A percentile compares a stretch with the other conserved stretches of the same genome.
Evolutionary conservation across 2,113 vertebrate genomes (phyloP).

Genomic region (Larimichthys polyactis): DNA sequence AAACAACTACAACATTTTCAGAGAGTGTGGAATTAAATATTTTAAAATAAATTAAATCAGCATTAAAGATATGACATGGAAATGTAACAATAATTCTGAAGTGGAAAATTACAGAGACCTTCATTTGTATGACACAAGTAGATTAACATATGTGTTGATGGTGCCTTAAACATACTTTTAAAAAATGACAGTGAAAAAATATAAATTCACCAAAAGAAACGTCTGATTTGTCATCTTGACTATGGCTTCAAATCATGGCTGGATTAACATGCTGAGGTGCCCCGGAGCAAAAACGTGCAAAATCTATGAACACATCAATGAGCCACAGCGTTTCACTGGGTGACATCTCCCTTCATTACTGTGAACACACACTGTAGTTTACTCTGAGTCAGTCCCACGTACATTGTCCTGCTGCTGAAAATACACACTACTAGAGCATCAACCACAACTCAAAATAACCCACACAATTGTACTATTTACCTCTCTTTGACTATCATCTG

Average conservation of each 20-base stretch:
- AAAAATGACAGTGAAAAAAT: constrained; percentile 12
- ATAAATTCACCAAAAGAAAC: constrained; percentile 18
- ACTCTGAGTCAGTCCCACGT: not conserved
- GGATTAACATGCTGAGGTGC: not conserved
- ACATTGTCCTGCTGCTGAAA: not conserved
- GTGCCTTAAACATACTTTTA: not conserved
- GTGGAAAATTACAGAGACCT: constrained; percentile 5
- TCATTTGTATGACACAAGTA: constrained; percentile 6
- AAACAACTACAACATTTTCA: constrained; percentile 44
- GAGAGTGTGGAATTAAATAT: constrained; percentile 50
- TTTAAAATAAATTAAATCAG: constrained; percentile 65
- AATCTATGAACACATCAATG: not conserved
- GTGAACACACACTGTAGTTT: not conserved
- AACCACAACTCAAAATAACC: not conserved
- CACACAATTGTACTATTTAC: not conserved
- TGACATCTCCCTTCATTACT: constrained; percentile 4
- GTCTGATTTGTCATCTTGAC: constrained; percentile 26
- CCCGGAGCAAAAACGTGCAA: not conserved
- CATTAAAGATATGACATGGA: constrained; percentile 21
- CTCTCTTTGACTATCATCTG: not conserved
- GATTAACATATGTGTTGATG: not conserved
- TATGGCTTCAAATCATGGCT: constrained; percentile 44
- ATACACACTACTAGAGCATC: not conserved
- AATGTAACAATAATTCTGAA: constrained; percentile 25
- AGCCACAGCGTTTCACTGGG: not conserved